Base-by-base conservation (phyloP, 2,888 invertebrate species). In the Acleris literana region DNA sequence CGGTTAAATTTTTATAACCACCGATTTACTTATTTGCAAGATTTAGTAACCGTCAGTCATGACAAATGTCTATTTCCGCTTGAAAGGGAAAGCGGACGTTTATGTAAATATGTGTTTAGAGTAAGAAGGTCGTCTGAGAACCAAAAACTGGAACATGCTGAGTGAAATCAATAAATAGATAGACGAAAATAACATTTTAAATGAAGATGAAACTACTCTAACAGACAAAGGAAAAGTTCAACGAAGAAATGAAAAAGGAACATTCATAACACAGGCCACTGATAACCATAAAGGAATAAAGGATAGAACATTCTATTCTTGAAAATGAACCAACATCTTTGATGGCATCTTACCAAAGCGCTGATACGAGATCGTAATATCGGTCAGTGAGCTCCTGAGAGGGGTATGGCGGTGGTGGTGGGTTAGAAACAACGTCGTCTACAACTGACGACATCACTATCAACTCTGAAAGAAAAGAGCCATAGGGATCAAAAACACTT, bases 391-490 rank as follows among this genome's bases (percentile, higher is more conserved):
- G 80, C 68, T 90, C 84, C 63, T 77, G 75, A 16, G 88, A 86
- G 20, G 90, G 88, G 68, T 81, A 74, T 20, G 90, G 90, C 76
- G 87, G 87, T 49, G 78, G 87, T 48, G 78, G 77, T 65, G 82
- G 80, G 70, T 80, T 71, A 68, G 68, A 69, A 52, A 69, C 29
- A 76, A 64, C 79, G 57, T 83, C 85, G 67, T 85, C 80, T 70
- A 84, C 84, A 58, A 89, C 86, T 69, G 90, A 88, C 2, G 89
- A 85, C 81, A 88, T 85, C 74, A 85, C 90, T 81, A 91, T 86
- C 69, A 86, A 69, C 73, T 90, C 90, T 90, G 91, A 76, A 89
- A 90, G 82, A 55, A 62, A 69, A 79, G 68, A 51, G 56, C 66
- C 61, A 56, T 29, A 33, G 44, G 22, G 25, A 61, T 65, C 29